Evolutionary conservation across 2,113 vertebrate genomes (phyloP).

Genomic region (Oncorhynchus nerka): DNA sequence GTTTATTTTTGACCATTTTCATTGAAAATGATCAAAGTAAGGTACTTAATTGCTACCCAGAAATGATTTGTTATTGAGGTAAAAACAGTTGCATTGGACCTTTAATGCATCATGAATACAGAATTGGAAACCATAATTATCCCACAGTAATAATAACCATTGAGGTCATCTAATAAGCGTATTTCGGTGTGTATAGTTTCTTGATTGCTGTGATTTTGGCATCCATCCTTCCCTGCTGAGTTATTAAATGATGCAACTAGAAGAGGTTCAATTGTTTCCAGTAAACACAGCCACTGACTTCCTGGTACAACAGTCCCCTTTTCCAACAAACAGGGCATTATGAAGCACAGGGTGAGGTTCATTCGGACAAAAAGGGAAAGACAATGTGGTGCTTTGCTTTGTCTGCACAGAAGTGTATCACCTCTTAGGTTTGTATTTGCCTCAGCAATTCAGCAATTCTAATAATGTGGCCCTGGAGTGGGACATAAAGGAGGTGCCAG

Average conservation of each 20-base stretch:
- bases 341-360: not conserved
- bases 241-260: slow-evolving; percentile 67
- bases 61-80: too few relatives aligned
- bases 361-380: not conserved
- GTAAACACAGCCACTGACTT: slow-evolving; percentile 63
- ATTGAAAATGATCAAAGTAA: too few relatives aligned
- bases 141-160: too few relatives aligned
- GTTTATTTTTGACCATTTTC: too few relatives aligned
- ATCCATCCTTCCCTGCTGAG: slow-evolving; percentile 41
- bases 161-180: not conserved
- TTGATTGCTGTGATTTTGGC: slow-evolving; percentile 44
- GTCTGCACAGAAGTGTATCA: not conserved
- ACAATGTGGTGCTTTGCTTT: not conserved
- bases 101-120: too few relatives aligned
- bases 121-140: too few relatives aligned
- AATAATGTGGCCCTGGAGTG: not conserved
- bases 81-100: too few relatives aligned
- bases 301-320: slow-evolving; percentile 65
- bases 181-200: slow-evolving; percentile 13
- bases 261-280: slow-evolving; percentile 71
- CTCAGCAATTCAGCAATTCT: not conserved
- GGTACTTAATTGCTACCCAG: too few relatives aligned
- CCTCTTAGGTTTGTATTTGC: not conserved
- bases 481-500: too few relatives aligned
- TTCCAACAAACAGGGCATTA: slow-evolving; percentile 58